Percentiles rank a stretch among this genome's conserved stretches.
phyloP scores from a whole-genome alignment of 2,113 vertebrate genomes.

The Coreoperca whiteheadi region DNA sequence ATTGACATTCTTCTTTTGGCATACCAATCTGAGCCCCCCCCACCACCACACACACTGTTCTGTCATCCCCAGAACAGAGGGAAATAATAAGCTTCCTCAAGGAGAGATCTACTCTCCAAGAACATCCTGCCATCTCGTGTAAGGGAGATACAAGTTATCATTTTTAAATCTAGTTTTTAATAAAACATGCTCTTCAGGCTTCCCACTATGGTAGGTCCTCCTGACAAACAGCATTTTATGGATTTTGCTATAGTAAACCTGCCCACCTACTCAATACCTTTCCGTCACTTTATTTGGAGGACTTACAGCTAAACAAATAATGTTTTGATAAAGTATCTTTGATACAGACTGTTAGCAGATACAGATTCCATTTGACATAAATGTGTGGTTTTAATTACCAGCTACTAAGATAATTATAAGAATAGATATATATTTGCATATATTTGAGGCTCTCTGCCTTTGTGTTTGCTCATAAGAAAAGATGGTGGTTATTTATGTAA shows the following conservation, averaged over 20 bases:
- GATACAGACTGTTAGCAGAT: neutral
- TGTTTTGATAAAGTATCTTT: neutral
- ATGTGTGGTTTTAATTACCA: neutral
- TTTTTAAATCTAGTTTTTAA: slow-evolving; percentile 1
- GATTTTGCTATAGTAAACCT: neutral
- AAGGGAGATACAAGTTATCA: neutral
- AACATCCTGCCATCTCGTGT: slow-evolving; percentile 4
- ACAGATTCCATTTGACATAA: neutral
- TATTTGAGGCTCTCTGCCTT: neutral
- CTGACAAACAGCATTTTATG: neutral
- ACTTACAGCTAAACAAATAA: neutral
- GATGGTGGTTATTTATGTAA: neutral
- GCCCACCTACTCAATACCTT: neutral
- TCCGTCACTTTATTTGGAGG: neutral
- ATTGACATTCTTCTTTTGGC: neutral
- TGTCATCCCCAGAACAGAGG: neutral
- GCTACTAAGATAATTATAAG: neutral
- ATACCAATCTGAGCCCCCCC: neutral
- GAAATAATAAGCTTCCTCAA: neutral
- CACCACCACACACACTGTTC: too few species aligned
- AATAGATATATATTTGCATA: neutral
- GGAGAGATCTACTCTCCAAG: neutral
- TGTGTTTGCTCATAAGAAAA: slow-evolving; percentile 1
- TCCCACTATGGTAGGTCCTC: neutral
- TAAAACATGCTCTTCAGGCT: neutral